Conservation (phyloP, 2,113 vertebrate genomes). For the Myotis brandtii region DNA sequence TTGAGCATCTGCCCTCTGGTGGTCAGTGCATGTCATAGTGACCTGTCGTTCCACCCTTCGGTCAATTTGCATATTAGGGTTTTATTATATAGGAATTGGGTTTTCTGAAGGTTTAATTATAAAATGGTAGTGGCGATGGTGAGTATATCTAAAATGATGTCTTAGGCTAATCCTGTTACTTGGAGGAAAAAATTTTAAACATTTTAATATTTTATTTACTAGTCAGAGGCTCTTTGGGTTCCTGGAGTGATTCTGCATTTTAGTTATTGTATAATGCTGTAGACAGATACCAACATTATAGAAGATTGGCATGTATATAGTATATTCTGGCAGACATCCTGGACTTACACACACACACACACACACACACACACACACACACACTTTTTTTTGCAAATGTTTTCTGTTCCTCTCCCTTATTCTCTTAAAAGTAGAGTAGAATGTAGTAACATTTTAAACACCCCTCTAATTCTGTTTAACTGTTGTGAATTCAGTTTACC, state of each 20-base stretch:
- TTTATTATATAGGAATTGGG: background rate
- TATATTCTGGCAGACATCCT: background rate
- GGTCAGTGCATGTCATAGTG: no score
- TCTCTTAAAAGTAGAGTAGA: constrained; percentile 49
- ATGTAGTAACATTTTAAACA: background rate
- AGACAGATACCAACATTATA: background rate
- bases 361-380: no score
- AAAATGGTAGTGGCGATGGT: constrained; percentile 15
- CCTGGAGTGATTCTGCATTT: background rate
- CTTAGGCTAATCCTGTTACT: constrained; percentile 4
- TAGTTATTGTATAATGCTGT: background rate
- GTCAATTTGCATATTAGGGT: no score
- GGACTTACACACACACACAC: background rate
- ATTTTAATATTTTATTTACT: constrained; percentile 2
- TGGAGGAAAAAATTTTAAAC: constrained; percentile 28
- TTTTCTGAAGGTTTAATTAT: constrained; percentile 13
- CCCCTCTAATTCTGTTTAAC: background rate
- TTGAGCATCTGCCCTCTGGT: no score
- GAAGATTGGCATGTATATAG: background rate
- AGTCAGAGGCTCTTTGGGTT: background rate
- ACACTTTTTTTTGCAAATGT: background rate
- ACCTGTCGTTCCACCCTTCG: no score
- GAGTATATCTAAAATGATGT: constrained; percentile 39
- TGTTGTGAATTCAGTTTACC: constrained; percentile 44
- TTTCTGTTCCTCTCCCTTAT: constrained; percentile 36